phyloP scores from a whole-genome alignment of 2,888 invertebrate species.

The Spialia ferax region DNA sequence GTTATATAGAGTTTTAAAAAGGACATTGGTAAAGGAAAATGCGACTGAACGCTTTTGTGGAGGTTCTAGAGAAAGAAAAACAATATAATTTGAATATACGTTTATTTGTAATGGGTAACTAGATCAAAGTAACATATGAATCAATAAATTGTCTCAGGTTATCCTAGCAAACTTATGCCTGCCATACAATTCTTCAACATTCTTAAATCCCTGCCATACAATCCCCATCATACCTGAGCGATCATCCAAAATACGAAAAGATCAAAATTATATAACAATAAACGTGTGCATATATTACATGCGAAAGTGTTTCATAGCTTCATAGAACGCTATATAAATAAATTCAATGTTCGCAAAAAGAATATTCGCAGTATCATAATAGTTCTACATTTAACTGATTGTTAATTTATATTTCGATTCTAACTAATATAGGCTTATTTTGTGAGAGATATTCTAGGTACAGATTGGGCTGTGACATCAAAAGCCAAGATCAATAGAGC shows the following conservation, averaged over 20 bases:
- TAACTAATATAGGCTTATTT: conserved; percentile 40
- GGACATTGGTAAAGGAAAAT: too few species aligned
- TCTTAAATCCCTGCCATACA: conserved; percentile 59
- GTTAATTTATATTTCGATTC: conserved; percentile 14
- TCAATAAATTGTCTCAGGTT: conserved; percentile 75
- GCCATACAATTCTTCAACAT: conserved; percentile 61
- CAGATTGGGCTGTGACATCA: conserved; percentile 52
- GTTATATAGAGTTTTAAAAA: too few species aligned
- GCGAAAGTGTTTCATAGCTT: conserved; percentile 67
- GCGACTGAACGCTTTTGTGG: too few species aligned
- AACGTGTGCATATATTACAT: conserved; percentile 75
- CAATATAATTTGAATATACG: conserved; percentile 52
- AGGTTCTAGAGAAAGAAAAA: conserved; percentile 39
- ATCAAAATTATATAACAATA: conserved; percentile 74
- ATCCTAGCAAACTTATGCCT: conserved; percentile 53
- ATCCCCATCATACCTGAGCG: conserved; percentile 66
- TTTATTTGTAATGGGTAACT: conserved; percentile 76
- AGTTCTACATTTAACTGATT: conserved; percentile 22
- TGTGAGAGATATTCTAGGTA: conserved; percentile 56
- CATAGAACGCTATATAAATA: conserved; percentile 36
- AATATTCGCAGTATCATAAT: conserved; percentile 29
- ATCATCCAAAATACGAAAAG: conserved; percentile 72
- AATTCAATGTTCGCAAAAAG: conserved; percentile 20
- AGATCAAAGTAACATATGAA: conserved; percentile 74
- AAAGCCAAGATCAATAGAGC: conserved; percentile 58